phyloP scores from a whole-genome alignment of 1,140 invertebrate species.

The Drosophila busckii region DNA sequence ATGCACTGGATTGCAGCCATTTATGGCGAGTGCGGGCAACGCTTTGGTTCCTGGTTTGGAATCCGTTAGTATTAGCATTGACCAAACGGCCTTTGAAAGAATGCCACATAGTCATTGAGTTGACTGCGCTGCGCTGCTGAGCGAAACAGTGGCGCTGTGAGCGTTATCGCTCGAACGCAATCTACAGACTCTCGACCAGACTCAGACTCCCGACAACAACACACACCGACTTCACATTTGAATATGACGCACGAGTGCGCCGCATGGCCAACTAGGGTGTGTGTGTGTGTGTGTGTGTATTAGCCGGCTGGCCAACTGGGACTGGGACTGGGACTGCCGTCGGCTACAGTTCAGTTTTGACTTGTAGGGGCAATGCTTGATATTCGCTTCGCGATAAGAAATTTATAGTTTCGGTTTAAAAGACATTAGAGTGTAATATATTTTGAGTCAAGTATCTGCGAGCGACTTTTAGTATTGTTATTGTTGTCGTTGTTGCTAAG shows the following conservation, averaged over 20 bases:
- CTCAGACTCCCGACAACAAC: conserved; percentile 24
- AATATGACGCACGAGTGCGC: conserved; percentile 70
- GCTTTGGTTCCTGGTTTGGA: conserved; percentile 51
- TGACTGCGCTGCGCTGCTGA: conserved; percentile 11
- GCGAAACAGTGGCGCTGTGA: conserved; percentile 63
- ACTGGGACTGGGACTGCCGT: conserved; percentile 8
- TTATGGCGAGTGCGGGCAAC: conserved; percentile 38
- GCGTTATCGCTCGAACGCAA: conserved; percentile 65
- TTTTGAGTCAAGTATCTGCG: conserved; percentile 57
- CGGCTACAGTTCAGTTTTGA: conserved; percentile 43
- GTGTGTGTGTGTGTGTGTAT: conserved; percentile 24
- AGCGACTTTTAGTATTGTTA: conserved; percentile 30
- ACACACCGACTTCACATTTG: conserved; percentile 49
- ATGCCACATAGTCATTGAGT: conserved; percentile 46
- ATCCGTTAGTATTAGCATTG: conserved; percentile 42
- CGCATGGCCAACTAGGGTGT: conserved; percentile 62
- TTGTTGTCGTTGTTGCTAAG: conserved; percentile 48
- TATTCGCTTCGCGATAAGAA: conserved; percentile 72
- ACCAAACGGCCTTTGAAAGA: conserved; percentile 67
- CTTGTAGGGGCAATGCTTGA: conserved; percentile 69
- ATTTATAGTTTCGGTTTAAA: conserved; percentile 75
- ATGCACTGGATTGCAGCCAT: conserved; percentile 57
- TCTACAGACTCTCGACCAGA: conserved; percentile 47
- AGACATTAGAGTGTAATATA: conserved; percentile 74
- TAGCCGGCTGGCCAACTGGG: conserved; percentile 1